These are phyloP conservation scores for Microtus ochrogaster DNA, from an alignment of 2,113 vertebrate species.

Conservation along the genomic window DNA sequence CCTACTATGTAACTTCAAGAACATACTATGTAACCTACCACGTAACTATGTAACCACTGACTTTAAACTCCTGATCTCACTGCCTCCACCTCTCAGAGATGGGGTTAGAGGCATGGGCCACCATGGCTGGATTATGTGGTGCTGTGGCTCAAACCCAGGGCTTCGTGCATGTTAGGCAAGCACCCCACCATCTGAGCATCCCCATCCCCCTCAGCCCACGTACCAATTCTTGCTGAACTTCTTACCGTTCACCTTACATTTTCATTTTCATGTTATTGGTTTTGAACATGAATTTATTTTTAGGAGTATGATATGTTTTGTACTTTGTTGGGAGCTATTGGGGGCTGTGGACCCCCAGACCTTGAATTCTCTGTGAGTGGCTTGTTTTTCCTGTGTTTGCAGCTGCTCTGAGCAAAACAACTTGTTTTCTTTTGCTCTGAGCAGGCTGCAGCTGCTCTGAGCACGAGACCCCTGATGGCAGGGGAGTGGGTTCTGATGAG, in stretches of 20 bases:
- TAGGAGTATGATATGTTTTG: slow-evolving; percentile 17
- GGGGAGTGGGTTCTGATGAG: too few relatives aligned
- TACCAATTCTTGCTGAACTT: not conserved
- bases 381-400: too few relatives aligned
- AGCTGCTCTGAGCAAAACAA: too few relatives aligned
- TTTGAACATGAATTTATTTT: slow-evolving; percentile 36
- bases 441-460: too few relatives aligned
- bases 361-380: too few relatives aligned
- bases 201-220: not conserved
- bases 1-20: not conserved
- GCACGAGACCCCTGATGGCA: too few relatives aligned
- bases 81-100: not conserved
- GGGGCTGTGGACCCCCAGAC: too few relatives aligned
- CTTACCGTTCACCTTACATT: not conserved
- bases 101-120: not conserved
- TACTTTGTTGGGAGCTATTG: not conserved
- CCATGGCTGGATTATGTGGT: not conserved
- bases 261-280: slow-evolving; percentile 18
- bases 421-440: too few relatives aligned
- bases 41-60: not conserved
- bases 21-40: not conserved
- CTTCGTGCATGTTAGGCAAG: not conserved
- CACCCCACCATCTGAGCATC: not conserved
- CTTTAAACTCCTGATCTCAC: not conserved
- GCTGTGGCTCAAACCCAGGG: not conserved